Conservation (phyloP, 2,888 invertebrate genomes). For the Aphodius granarius region DNA sequence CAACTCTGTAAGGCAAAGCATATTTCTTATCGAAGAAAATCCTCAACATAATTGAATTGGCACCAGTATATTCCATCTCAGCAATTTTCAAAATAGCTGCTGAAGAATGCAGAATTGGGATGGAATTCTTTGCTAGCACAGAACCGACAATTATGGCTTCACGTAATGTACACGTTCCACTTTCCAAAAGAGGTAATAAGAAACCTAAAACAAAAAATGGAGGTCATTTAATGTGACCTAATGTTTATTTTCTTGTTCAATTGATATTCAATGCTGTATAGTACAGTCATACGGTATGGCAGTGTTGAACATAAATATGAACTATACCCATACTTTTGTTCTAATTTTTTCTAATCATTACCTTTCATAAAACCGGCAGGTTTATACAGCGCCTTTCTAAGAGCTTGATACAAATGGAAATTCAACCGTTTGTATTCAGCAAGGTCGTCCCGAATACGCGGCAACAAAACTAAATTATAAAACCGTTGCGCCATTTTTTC, state of each 20-base stretch:
- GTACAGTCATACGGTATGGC: conserved; percentile 40
- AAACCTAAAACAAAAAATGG: conserved; percentile 64
- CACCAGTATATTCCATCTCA: conserved; percentile 96
- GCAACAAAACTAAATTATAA: conserved; percentile 89
- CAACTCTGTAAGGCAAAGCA: conserved; percentile 91
- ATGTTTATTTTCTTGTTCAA: too few relatives aligned
- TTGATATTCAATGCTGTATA: too few relatives aligned
- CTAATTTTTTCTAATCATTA: conserved; percentile 16
- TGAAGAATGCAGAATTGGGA: conserved; percentile 93
- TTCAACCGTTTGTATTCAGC: conserved; percentile 93
- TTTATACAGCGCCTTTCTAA: conserved; percentile 92
- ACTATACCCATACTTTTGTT: background rate
- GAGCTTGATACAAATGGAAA: conserved; percentile 93
- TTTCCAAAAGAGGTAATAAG: conserved; percentile 73
- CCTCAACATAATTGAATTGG: conserved; percentile 92
- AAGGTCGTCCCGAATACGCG: conserved; percentile 92
- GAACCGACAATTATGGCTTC: conserved; percentile 96
- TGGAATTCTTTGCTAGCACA: conserved; percentile 85
- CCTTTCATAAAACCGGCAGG: conserved; percentile 98
- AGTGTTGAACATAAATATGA: background rate
- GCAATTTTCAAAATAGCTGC: conserved; percentile 95
- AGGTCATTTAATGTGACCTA: too few relatives aligned
- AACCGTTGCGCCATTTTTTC: conserved; percentile 96
- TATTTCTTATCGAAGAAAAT: conserved; percentile 97
- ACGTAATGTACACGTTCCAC: conserved; percentile 90